phyloP scores from a whole-genome alignment of 2,113 vertebrate genomes.

The Pedionomus torquatus region DNA sequence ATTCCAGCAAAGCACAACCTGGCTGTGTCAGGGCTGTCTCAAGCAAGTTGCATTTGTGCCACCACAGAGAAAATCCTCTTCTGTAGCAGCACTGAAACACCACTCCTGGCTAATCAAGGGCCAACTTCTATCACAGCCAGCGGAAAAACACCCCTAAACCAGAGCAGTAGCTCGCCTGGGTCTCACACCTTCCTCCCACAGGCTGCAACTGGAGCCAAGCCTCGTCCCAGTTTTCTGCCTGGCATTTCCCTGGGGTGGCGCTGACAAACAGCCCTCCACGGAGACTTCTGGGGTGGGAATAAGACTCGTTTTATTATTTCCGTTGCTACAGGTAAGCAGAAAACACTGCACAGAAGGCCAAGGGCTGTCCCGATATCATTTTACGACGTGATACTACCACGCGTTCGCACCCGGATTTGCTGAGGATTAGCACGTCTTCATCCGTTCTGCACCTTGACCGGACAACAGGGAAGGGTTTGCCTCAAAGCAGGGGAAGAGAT shows the following conservation, averaged over 20 bases:
- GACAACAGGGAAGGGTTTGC: not conserved
- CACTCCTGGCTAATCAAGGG: rapidly evolving
- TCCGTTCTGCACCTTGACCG: not conserved
- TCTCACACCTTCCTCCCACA: rapidly evolving
- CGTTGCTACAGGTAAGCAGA: not conserved
- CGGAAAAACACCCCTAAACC: not conserved
- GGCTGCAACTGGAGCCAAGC: not conserved
- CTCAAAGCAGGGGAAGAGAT: not conserved
- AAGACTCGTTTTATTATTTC: not conserved
- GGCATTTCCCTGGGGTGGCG: not conserved
- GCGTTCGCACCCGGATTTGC: not conserved
- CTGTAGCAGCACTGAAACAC: not conserved
- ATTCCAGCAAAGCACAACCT: not conserved
- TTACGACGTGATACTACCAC: rapidly evolving
- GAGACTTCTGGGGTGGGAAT: not conserved
- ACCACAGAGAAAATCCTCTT: not conserved
- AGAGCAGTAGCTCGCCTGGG: rapidly evolving
- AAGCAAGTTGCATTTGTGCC: not conserved
- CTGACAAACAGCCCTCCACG: not conserved
- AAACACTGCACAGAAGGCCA: not conserved
- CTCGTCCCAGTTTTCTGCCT: not conserved
- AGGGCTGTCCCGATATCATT: not conserved
- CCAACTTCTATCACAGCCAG: not conserved
- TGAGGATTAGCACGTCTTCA: rapidly evolving
- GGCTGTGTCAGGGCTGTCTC: not conserved